A percentile compares a stretch with the other conserved stretches of the same genome.
Conservation (phyloP, 2,888 invertebrate species). For the Epiblema foenella region DNA sequence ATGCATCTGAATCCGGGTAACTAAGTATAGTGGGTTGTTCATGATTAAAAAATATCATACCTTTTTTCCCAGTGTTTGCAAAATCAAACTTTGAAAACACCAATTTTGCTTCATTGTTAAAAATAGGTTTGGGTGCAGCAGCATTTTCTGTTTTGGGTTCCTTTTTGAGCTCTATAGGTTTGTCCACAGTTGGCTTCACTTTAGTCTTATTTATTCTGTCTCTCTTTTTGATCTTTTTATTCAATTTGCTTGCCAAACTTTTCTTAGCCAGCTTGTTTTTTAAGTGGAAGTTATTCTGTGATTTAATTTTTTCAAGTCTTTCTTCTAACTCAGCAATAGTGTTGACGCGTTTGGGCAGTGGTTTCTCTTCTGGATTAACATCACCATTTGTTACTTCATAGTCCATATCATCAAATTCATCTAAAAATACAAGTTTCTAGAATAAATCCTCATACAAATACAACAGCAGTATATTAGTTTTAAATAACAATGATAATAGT, state of each 20-base stretch:
- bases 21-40: background rate
- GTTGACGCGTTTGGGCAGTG: conserved; percentile 79
- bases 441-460: background rate
- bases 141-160: conserved; percentile 64
- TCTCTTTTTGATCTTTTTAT: conserved; percentile 87
- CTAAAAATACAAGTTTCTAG: conserved; percentile 54
- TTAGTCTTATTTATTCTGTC: conserved; percentile 75
- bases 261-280: conserved; percentile 88
- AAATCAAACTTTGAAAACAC: conserved; percentile 98
- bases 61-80: conserved; percentile 87
- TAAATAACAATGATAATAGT: too few relatives aligned
- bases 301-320: conserved; percentile 86
- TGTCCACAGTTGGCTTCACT: conserved; percentile 59
- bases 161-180: conserved; percentile 53
- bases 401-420: conserved; percentile 71
- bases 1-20: too few relatives aligned
- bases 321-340: conserved; percentile 87
- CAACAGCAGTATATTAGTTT: too few relatives aligned
- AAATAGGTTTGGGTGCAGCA: conserved; percentile 88
- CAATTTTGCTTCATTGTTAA: conserved; percentile 93
- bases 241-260: conserved; percentile 87
- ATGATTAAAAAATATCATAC: conserved; percentile 60
- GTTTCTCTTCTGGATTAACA: conserved; percentile 58
- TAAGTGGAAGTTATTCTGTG: conserved; percentile 85
- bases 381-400: conserved; percentile 67